Percentiles rank a stretch among this genome's conserved stretches.
Conservation (phyloP, 2,888 invertebrate species). For the Himalopsyche anomala region DNA sequence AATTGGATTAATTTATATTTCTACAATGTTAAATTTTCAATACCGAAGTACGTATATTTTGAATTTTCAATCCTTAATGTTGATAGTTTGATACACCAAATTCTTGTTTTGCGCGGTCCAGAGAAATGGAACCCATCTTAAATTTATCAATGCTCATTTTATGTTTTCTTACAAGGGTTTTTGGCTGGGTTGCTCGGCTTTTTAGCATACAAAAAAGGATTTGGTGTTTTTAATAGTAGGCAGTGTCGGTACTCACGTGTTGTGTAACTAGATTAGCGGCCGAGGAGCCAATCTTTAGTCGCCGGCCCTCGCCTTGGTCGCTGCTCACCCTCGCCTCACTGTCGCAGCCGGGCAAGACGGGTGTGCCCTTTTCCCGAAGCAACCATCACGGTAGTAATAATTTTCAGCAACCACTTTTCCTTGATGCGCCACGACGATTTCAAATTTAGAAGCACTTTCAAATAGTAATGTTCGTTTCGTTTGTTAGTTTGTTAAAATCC, state of each 20-base stretch:
- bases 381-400: background rate
- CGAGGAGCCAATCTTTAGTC: background rate
- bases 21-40: too few relatives aligned
- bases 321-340: background rate
- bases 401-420: background rate
- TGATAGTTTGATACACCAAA: too few relatives aligned
- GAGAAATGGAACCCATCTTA: too few relatives aligned
- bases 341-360: background rate
- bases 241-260: constrained; percentile 5
- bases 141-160: too few relatives aligned
- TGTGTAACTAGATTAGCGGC: background rate
- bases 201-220: too few relatives aligned
- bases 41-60: too few relatives aligned
- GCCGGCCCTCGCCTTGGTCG: background rate
- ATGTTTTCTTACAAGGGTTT: too few relatives aligned
- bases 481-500: constrained; percentile 36
- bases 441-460: constrained; percentile 29
- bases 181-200: too few relatives aligned
- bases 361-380: constrained; percentile 6
- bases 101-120: too few relatives aligned
- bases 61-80: too few relatives aligned
- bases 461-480: constrained; percentile 40
- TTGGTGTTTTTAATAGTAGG: background rate
- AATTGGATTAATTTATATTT: too few relatives aligned
- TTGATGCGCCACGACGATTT: background rate